These are phyloP conservation scores for Cranoglanis bouderius DNA, from an alignment of 2,113 vertebrate genomes.

Conservation along the genomic window DNA sequence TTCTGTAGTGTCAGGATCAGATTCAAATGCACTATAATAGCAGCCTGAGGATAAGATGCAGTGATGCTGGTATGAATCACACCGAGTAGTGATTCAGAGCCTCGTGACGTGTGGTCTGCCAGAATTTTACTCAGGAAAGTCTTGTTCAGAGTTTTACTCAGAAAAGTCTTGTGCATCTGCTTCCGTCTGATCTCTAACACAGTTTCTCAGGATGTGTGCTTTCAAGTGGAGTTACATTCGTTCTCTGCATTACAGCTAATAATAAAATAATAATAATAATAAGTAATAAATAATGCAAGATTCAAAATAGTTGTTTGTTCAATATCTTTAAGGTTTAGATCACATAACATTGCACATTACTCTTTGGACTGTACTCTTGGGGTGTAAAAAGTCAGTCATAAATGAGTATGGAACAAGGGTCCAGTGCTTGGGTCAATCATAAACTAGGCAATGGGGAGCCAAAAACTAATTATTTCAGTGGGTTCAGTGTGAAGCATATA, in stretches of 20 bases:
- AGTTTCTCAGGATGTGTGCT: neutral
- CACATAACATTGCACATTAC: constrained; percentile 28
- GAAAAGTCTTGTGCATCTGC: neutral
- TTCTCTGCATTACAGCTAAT: neutral
- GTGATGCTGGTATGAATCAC: constrained; percentile 45
- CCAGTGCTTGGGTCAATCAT: constrained; percentile 42
- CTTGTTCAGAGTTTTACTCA: neutral
- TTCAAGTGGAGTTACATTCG: neutral
- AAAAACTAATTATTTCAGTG: constrained; percentile 24
- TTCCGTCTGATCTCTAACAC: neutral
- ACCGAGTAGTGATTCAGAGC: constrained; percentile 60
- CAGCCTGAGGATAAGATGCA: constrained; percentile 58
- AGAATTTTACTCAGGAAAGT: neutral
- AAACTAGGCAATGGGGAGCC: constrained; percentile 34
- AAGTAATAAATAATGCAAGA: neutral
- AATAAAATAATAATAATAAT: neutral
- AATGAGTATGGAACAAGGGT: constrained; percentile 36
- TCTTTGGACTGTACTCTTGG: constrained; percentile 46
- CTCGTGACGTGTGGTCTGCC: constrained; percentile 53
- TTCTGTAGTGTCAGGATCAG: neutral
- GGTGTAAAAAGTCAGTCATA: constrained; percentile 29
- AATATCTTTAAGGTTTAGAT: neutral
- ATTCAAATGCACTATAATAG: constrained; percentile 22
- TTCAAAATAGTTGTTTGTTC: neutral
- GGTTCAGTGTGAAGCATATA: neutral